These are phyloP conservation scores for Agonopterix arenella DNA, from an alignment of 2,888 invertebrate species.

Conservation along the genomic window DNA sequence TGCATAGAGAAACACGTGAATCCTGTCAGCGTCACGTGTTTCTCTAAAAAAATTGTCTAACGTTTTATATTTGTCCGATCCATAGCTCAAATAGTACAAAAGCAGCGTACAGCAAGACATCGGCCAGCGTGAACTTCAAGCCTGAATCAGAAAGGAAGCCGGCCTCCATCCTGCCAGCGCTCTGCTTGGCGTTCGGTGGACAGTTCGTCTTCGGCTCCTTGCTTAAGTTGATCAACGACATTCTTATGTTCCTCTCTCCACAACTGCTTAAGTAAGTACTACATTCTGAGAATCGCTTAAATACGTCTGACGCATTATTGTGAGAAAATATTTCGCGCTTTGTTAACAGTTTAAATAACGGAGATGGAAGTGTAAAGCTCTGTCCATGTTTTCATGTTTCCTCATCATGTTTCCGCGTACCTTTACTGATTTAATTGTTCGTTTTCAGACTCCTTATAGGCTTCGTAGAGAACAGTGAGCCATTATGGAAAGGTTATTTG, in stretches of 20 bases:
- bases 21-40: too few relatives aligned
- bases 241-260: slow-evolving; percentile 93
- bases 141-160: slow-evolving; percentile 80
- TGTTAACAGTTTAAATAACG: too few relatives aligned
- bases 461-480: slow-evolving; percentile 79
- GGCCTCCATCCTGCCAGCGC: slow-evolving; percentile 89
- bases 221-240: slow-evolving; percentile 89
- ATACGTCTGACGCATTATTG: too few relatives aligned
- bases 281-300: too few relatives aligned
- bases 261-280: slow-evolving; percentile 86
- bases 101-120: slow-evolving; percentile 81
- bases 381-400: too few relatives aligned
- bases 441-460: slow-evolving; percentile 81
- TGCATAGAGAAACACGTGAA: too few relatives aligned
- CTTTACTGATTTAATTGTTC: neutral
- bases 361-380: too few relatives aligned
- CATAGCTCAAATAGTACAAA: slow-evolving; percentile 59
- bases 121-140: slow-evolving; percentile 85
- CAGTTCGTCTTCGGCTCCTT: slow-evolving; percentile 91
- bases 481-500: slow-evolving; percentile 91
- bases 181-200: slow-evolving; percentile 91
- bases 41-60: too few relatives aligned
- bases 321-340: too few relatives aligned
- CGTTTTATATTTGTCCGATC: neutral
- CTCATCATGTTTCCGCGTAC: neutral